Evolutionary conservation across 1,140 invertebrate species (phyloP), one percentile per base, ranked within the genome.

Genomic region (Semibalanus balanoides): DNA sequence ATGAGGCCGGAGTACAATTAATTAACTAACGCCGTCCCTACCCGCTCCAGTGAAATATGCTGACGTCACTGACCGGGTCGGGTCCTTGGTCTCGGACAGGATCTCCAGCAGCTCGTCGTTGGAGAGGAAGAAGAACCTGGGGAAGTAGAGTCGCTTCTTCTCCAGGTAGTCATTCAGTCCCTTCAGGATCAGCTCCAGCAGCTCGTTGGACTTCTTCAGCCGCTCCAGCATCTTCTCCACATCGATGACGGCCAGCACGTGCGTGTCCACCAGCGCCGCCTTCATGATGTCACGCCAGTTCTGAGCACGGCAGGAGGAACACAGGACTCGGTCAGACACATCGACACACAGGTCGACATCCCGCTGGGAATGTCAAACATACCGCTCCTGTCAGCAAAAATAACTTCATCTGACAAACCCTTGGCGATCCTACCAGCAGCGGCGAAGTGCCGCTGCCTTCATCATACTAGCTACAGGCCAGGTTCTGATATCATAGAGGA

Each of bases 31-130:
- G n/a, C n/a, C n/a, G n/a, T n/a, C n/a, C n/a, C n/a, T n/a, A n/a
- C n/a, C n/a, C n/a, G n/a, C n/a, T n/a, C n/a, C n/a, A n/a, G 35
- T 17, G 5, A 40, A 17, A 40, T 40, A 17, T 17, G 35, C 35
- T 40, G 35, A 40, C 14, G 51, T 25, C 51, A 64, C 51, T 64
- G 14, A 64, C 51, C 51, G 51, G 29, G 91, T 96, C 0, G 96
- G 96, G 87, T 98, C 95, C 85, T 97, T 98, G 0, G 96, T 97
- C 85, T 98, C 94, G 0, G 95, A 97, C 64, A 99, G 84, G 81
- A 98, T 98, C 86, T 98, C 96, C 29, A 98, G 85, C 31, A 99
- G 83, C 83, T 98, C 96, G 82, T 98, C 95, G 83, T 98, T 98
- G 11, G 96, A 98, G 28, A 99, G 85, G 84, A 98, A 98, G 88